Conservation (phyloP, 2,888 invertebrate species). For the Atherix ibis region DNA sequence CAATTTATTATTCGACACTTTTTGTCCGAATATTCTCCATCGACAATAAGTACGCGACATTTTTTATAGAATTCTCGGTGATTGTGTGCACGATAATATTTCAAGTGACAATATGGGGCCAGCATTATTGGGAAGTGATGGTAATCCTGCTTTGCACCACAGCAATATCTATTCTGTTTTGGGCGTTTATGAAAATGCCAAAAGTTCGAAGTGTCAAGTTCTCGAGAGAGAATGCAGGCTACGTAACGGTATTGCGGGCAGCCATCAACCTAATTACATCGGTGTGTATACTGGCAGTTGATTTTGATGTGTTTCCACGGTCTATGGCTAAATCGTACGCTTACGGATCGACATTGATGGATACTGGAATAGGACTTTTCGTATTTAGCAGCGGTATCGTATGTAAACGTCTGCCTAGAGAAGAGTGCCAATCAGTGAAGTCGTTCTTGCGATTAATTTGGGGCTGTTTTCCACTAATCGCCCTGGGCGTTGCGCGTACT, state of each 20-base stretch:
- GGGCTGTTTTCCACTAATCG: slow-evolving; percentile 32
- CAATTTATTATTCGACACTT: no score
- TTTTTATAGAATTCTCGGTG: no score
- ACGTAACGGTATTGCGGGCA: slow-evolving; percentile 53
- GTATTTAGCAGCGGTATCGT: slow-evolving; percentile 67
- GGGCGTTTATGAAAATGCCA: no score
- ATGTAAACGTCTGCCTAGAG: slow-evolving; percentile 34
- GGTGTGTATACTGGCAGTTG: slow-evolving; percentile 82
- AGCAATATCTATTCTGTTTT: no score
- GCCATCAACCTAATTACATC: slow-evolving; percentile 57
- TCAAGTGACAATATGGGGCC: no score
- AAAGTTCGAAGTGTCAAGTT: no score
- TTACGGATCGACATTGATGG: slow-evolving; percentile 85
- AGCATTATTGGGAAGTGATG: no score
- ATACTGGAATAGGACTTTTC: slow-evolving; percentile 84
- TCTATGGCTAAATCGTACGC: slow-evolving; percentile 74
- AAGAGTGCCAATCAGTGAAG: slow-evolving; percentile 13
- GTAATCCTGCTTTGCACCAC: no score
- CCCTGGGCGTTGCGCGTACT: slow-evolving; percentile 48
- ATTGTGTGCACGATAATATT: no score
- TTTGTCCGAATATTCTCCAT: no score
- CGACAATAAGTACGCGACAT: no score
- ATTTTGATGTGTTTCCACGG: slow-evolving; percentile 75
- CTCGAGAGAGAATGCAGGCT: no score
- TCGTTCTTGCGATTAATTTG: slow-evolving; percentile 18